A percentile compares a stretch with the other conserved stretches of the same genome.
Evolutionary conservation across 2,113 vertebrate genomes (phyloP).

Genomic region (Engraulis encrasicolus): DNA sequence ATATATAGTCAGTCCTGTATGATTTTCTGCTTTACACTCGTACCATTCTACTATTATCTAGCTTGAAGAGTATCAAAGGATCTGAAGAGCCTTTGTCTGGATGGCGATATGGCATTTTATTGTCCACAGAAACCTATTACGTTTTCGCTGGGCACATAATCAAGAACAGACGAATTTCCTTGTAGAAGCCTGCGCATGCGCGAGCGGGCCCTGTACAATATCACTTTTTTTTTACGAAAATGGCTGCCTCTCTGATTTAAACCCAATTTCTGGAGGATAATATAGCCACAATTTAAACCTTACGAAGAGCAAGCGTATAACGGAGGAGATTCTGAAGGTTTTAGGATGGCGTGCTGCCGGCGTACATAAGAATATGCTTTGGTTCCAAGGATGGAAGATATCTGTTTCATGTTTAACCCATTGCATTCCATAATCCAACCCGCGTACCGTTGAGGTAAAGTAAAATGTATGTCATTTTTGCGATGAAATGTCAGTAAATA

Average conservation of each 20-base stretch:
- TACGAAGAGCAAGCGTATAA: conserved; percentile 31
- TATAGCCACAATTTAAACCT: conserved; percentile 38
- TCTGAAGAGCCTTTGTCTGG: conserved; percentile 5
- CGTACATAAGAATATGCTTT: conserved; percentile 57
- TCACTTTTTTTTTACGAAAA: conserved; percentile 67
- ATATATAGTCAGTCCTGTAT: not conserved
- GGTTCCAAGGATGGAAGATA: conserved; percentile 65
- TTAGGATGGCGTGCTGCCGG: conserved; percentile 29
- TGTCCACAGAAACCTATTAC: conserved; percentile 11
- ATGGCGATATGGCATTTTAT: conserved; percentile 7
- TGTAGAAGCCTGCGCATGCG: conserved; percentile 70
- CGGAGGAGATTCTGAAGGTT: not conserved
- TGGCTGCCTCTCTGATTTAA: conserved; percentile 77
- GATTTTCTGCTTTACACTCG: not conserved
- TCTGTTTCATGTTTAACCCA: conserved; percentile 71
- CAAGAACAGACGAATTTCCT: conserved; percentile 52
- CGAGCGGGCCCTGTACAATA: conserved; percentile 58
- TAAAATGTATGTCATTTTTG: conserved; percentile 23
- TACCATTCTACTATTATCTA: not conserved
- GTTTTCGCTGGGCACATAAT: conserved; percentile 14
- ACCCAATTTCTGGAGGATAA: conserved; percentile 60
- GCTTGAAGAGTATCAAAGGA: not conserved
- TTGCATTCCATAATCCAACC: conserved; percentile 55
- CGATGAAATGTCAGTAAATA: not conserved
- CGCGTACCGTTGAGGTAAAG: conserved; percentile 74